Base-by-base conservation (phyloP, 2,888 invertebrate genomes). In the Erebia palarica region DNA sequence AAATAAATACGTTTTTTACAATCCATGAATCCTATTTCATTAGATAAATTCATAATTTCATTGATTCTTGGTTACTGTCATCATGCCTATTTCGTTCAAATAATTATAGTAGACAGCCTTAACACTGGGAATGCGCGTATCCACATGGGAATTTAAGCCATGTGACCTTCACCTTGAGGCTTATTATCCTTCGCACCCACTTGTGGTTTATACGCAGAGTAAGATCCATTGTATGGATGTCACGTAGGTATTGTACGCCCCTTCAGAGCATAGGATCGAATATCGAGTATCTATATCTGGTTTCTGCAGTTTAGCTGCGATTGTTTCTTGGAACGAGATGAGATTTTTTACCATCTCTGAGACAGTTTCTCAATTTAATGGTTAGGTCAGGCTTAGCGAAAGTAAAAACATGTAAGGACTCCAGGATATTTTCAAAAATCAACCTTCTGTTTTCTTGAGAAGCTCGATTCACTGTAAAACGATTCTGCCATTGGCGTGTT, bases 271-370 rank as follows among this genome's bases (percentile, higher is more conserved):
- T 10, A 18, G 69, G 59, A 58, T 69, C 49, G 64, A 64, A 42
- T 59, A 51, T 49, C 49, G 42, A 44, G 36, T 58, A 21, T 51
- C 63, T 59, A 16, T 47, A 59, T 58, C 59, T 47, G 61, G 57
- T 68, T 73, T 71, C 65, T 49, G 63, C 68, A 68, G 65, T 68
- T 69, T 18, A 60, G 53, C 47, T 68, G 67, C 69, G 59, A 68
- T 70, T 69, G 69, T 36, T 75, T 71, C 73, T 73, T 16, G 58
- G 69, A 73, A 75, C 27, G 9, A 21, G 55, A 18, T 55, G 1
- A 55, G 55, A 18, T 55, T 55, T 16, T n/a, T 18, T 18, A 55
- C 8, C n/a, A 51, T 14, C 51, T 14, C 10, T 16, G 9, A 18
- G 16, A 4, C 10, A 55, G 55, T 1, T 55, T 9, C 10, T 9